Evolutionary conservation across 2,888 invertebrate genomes (phyloP).

Genomic region (Caradrina clavipalpis): DNA sequence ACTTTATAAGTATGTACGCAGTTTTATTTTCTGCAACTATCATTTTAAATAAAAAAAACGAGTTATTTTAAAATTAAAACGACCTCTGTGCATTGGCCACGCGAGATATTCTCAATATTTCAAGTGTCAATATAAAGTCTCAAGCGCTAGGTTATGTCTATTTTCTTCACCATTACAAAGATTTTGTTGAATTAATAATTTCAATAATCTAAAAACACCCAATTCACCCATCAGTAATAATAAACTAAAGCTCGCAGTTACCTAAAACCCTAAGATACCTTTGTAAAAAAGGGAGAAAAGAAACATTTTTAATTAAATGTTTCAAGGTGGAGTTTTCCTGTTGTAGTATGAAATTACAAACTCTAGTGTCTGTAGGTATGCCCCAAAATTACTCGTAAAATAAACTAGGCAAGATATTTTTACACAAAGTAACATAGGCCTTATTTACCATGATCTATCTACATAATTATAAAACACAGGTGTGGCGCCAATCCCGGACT

Average conservation of each 20-base stretch:
- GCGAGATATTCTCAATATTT: no score
- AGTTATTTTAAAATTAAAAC: no score
- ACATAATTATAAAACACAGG: not conserved
- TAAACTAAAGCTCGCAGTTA: conserved; percentile 5
- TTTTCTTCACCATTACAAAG: no score
- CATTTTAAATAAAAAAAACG: no score
- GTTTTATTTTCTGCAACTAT: no score
- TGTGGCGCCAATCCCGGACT: not conserved
- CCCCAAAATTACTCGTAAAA: conserved; percentile 8
- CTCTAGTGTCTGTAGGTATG: conserved; percentile 4
- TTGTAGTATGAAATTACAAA: conserved; percentile 30
- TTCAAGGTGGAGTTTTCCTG: conserved; percentile 24
- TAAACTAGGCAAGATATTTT: conserved; percentile 2
- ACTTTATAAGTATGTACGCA: no score
- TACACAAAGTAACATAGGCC: not conserved
- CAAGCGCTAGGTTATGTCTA: no score
- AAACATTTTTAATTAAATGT: conserved; percentile 49
- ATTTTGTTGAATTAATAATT: not conserved
- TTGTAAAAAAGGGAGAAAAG: conserved; percentile 15
- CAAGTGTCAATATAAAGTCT: no score
- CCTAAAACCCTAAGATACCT: not conserved
- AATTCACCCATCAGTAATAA: not conserved
- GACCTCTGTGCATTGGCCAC: no score
- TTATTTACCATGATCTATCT: not conserved
- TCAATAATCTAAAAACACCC: not conserved